Conservation (phyloP, 2,888 invertebrate species). For the Stenolophus ochropezus region DNA sequence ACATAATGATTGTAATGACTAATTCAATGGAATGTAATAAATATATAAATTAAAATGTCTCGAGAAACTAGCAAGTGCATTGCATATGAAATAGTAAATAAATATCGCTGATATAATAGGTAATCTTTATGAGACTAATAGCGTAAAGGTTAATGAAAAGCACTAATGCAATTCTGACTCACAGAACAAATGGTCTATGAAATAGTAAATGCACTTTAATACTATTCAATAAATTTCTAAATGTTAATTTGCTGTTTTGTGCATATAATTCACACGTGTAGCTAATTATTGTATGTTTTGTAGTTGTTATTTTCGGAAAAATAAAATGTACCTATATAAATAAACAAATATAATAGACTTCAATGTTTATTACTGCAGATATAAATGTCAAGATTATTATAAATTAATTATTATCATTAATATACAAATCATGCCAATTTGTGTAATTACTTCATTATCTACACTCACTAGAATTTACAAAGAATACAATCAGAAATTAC, state of each 20-base stretch:
- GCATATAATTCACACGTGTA: no score
- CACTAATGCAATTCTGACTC: neutral
- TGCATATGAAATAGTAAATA: neutral
- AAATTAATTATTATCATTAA: no score
- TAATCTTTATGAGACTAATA: neutral
- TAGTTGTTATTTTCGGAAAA: no score
- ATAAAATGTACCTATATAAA: no score
- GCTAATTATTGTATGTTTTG: no score
- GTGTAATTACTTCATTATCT: no score
- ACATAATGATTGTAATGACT: neutral
- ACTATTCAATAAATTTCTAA: neutral
- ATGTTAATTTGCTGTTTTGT: neutral
- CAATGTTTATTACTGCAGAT: no score
- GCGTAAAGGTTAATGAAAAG: neutral
- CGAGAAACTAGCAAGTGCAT: neutral
- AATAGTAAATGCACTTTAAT: neutral
- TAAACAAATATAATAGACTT: no score
- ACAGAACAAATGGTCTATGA: neutral
- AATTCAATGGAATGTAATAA: neutral
- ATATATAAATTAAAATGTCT: neutral
- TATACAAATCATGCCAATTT: no score
- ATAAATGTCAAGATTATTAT: no score
- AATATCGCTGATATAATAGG: neutral
- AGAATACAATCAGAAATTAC: no score
- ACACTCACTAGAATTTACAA: no score